phyloP scores from a whole-genome alignment of 2,113 vertebrate species.

The Pluvialis apricaria region DNA sequence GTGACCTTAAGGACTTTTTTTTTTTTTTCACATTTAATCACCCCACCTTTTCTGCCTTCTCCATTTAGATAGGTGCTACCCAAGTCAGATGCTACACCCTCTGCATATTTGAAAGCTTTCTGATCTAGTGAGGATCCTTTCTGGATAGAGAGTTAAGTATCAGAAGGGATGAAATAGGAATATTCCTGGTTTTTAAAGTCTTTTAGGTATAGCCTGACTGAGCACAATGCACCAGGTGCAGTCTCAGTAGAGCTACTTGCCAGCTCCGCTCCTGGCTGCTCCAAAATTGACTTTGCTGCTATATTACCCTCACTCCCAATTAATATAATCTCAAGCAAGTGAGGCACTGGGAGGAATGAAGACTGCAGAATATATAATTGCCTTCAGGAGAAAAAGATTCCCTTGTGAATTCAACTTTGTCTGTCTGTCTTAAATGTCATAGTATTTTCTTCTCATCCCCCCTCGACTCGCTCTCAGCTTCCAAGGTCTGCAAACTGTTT shows the following conservation, averaged over 20 bases:
- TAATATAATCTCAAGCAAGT: conserved; percentile 37
- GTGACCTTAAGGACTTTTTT: not conserved
- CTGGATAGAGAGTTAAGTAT: not conserved
- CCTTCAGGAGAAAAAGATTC: conserved; percentile 40
- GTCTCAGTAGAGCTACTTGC: not conserved
- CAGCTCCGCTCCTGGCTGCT: not conserved
- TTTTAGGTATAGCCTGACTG: not conserved
- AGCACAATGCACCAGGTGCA: not conserved
- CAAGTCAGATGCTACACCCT: not conserved
- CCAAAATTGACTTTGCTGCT: not conserved
- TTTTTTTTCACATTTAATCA: not conserved
- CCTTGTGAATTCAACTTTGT: conserved; percentile 38
- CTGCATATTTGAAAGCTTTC: not conserved
- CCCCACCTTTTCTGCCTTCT: not conserved
- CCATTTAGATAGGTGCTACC: not conserved
- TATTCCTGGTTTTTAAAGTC: not conserved
- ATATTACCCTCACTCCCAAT: not conserved
- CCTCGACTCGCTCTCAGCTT: not conserved
- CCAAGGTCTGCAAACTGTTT: not conserved
- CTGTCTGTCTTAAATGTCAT: conserved; percentile 11
- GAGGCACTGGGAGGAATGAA: conserved; percentile 40
- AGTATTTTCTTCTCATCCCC: not conserved
- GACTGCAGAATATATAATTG: conserved; percentile 55
- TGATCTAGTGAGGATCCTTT: not conserved
- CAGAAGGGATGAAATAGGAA: not conserved